Evolutionary conservation across 64 coral and sea anemone species (phyloP), one percentile per base, ranked within the genome.

Genomic region (Montipora capricornis): DNA sequence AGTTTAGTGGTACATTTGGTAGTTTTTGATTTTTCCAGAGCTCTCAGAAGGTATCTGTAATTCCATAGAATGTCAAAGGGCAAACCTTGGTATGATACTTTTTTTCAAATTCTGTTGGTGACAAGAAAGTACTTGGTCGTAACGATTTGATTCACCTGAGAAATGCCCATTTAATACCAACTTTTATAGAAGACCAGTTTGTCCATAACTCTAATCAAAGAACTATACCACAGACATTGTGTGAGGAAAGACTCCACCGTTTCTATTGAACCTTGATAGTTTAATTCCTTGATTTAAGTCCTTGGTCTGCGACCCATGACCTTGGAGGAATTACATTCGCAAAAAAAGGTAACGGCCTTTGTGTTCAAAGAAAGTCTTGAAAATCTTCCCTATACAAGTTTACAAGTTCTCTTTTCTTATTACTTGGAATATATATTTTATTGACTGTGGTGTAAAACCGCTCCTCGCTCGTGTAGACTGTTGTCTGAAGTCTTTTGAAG

Each of bases 221-320:
- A 81, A 81, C 52, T 81, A 17, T 55, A 24, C 79, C 79, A 52
- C 52, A 81, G 47, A 16, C 19, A 15, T 81, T 81, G 79, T 81
- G 48, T 10, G 19, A 55, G 49, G 17, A 81, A 81, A 9, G 37
- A 50, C n/a, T 81, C 57, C 15, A 16, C 58, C 6, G 82, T 67
- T 14, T 24, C 62, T 84, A 84, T 62, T 84, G 61, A 12, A 12
- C 47, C 44, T 67, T 84, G 82, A 60, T 67, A 84, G 76, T 78
- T 78, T 19, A 52, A 48, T 78, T 78, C 46, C 29, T 37, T 37
- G 29, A 26, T 37, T 37, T 37, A 37, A 37, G 29, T 37, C 29
- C 29, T 37, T 37, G 29, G 29, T 37, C 1, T 0, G 29, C 29
- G 29, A 37, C 29, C 29, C 29, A 37, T 37, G 29, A 37, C 29